phyloP scores from a whole-genome alignment of 2,113 vertebrate genomes.

The Oxyura jamaicensis region DNA sequence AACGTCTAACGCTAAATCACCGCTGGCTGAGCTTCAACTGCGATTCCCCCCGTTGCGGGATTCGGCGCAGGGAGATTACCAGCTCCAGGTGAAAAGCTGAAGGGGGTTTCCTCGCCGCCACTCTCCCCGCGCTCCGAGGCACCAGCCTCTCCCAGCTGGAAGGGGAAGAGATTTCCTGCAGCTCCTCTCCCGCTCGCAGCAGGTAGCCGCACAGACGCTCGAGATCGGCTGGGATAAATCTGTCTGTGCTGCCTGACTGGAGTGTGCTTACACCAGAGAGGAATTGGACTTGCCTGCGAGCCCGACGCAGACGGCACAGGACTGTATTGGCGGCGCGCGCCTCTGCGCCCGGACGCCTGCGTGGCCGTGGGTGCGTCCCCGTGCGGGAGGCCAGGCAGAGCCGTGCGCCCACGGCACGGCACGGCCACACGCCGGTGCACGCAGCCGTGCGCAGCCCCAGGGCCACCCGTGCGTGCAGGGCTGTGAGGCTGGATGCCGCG shows the following conservation, averaged over 20 bases:
- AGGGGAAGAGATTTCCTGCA: conserved; percentile 19
- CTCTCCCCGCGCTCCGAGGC: conserved; percentile 1
- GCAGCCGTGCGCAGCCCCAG: neutral
- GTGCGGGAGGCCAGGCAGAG: fast-evolving
- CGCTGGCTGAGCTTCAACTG: conserved; percentile 15
- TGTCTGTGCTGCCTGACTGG: neutral
- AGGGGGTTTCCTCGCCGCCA: conserved; percentile 34
- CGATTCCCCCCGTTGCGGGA: neutral
- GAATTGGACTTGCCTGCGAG: neutral
- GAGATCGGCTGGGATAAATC: conserved; percentile 1
- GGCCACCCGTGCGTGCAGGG: neutral
- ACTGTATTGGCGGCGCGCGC: fast-evolving
- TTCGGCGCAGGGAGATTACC: neutral
- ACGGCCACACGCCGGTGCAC: neutral
- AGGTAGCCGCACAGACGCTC: neutral
- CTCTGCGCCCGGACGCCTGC: fast-evolving
- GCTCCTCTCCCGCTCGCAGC: conserved; percentile 32
- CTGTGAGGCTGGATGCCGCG: neutral
- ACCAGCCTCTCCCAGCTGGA: conserved; percentile 43
- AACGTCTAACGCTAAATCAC: conserved; percentile 32
- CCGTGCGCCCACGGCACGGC: neutral
- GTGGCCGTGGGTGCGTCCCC: neutral
- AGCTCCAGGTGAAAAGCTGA: conserved; percentile 47
- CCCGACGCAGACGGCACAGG: neutral
- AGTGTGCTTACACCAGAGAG: neutral